Base-by-base conservation (phyloP, 2,888 invertebrate species). In the Pyrochroa serraticornis region DNA sequence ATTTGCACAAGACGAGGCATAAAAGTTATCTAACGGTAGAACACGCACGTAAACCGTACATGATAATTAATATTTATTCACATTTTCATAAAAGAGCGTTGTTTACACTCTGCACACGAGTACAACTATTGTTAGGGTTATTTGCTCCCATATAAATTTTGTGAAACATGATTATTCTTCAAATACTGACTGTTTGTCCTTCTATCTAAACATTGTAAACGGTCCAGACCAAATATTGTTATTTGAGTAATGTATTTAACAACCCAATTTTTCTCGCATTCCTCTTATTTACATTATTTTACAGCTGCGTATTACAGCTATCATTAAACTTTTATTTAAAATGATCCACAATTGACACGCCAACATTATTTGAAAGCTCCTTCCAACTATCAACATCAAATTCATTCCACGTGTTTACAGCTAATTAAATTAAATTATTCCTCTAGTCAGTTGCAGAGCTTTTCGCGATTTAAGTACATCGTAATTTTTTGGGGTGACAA, bases 191-290 rank as follows among this genome's bases (percentile, higher is more conserved):
- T 70, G 64, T 71, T 71, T 72, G 69, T 67, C 71, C 66, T 65
- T 71, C 70, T 70, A 64, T 70, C 63, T 70, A 70, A 72, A 72
- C 71, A 70, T 70, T 67, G 68, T 72, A 70, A 72, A 71, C 43
- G 51, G 10, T 53, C 53, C 46, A 53, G 46, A 45, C 46, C 34
- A 55, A 55, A 55, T 55, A 54, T 60, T 55, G 35, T 60, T 50
- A 51, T 51, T 55, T 51, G 46, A 36, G 41, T 46, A 51, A 57
- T 57, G 38, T 51, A 51, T 46, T 57, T 57, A 57, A 57, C 45
- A 49, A 56, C 57, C 51, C 51, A 45, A 57, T 51, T 57, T 57
- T 53, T 46, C 56, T 31, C 44, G 52, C 49, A 45, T 54, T 60
- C 58, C 57, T 54, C 43, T 13, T 53, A 49, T 58, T 52, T 53